Percentiles rank a stretch among this genome's conserved stretches.
Evolutionary conservation across 2,888 invertebrate species (phyloP).

Genomic region (Oxycera nigricornis): DNA sequence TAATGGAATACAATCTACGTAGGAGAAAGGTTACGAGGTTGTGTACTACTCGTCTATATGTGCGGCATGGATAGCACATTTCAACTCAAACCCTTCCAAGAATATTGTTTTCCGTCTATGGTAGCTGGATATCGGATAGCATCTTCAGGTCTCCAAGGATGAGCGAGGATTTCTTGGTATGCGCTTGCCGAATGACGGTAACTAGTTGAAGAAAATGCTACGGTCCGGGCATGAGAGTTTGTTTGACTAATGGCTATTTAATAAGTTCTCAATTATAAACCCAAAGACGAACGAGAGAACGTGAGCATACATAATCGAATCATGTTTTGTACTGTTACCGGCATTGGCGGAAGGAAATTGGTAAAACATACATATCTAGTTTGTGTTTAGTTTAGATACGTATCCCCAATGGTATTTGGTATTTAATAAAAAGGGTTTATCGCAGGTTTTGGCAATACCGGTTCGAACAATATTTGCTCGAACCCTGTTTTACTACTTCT

Average conservation of each 20-base stretch:
- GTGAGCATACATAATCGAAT: conserved; percentile 43
- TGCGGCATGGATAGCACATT: conserved; percentile 14
- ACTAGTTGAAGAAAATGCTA: conserved; percentile 27
- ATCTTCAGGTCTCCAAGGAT: conserved; percentile 32
- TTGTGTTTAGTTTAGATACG: conserved; percentile 1
- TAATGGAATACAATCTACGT: conserved; percentile 18
- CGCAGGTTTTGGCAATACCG: conserved; percentile 22
- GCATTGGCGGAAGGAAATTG: conserved; percentile 29
- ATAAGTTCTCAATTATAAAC: conserved; percentile 48
- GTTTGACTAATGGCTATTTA: conserved; percentile 48
- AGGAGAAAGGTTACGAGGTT: neutral
- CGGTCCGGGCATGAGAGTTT: conserved; percentile 28
- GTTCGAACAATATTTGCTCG: conserved; percentile 37
- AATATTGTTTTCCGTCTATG: conserved; percentile 23
- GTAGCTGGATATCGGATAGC: conserved; percentile 22
- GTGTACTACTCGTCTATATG: conserved; percentile 4
- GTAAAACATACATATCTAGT: conserved; percentile 31
- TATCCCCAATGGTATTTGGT: conserved; percentile 33
- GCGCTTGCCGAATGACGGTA: conserved; percentile 25
- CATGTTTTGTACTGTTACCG: conserved; percentile 22
- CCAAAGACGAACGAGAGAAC: conserved; percentile 44
- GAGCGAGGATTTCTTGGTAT: conserved; percentile 33
- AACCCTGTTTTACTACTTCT: conserved; percentile 31
- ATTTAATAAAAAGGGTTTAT: conserved; percentile 32
- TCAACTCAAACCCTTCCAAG: conserved; percentile 27